Evolutionary conservation across 2,113 vertebrate species (phyloP).

Genomic region (Phoenicopterus ruber): DNA sequence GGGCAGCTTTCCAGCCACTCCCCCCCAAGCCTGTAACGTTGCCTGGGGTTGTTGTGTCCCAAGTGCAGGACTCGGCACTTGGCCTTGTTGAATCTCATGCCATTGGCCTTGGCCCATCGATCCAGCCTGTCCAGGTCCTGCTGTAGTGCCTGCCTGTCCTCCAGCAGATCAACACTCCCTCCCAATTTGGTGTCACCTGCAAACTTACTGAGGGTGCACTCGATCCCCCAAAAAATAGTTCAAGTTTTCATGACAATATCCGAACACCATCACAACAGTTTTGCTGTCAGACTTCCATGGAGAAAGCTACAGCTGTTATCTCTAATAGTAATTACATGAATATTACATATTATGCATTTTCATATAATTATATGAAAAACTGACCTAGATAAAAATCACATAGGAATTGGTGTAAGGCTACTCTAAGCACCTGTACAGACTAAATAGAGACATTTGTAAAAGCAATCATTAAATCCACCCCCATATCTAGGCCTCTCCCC

Average conservation of each 20-base stretch:
- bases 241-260: neutral
- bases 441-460: neutral
- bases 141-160: no score
- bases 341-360: neutral
- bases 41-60: no score
- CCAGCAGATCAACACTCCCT: no score
- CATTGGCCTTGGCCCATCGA: no score
- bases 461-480: neutral
- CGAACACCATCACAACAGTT: neutral
- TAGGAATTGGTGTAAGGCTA: neutral
- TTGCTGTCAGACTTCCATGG: neutral
- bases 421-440: neutral
- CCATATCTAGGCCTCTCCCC: fast-evolving
- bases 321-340: neutral
- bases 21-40: no score
- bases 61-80: no score
- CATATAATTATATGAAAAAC: neutral
- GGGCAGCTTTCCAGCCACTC: no score
- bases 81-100: no score
- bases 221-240: neutral
- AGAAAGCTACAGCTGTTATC: neutral
- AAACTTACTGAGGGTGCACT: no score
- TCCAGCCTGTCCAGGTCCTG: no score
- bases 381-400: neutral
- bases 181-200: no score